phyloP scores from a whole-genome alignment of 2,797 vertebrate species.

The Pseudomugil gertrudae region DNA sequence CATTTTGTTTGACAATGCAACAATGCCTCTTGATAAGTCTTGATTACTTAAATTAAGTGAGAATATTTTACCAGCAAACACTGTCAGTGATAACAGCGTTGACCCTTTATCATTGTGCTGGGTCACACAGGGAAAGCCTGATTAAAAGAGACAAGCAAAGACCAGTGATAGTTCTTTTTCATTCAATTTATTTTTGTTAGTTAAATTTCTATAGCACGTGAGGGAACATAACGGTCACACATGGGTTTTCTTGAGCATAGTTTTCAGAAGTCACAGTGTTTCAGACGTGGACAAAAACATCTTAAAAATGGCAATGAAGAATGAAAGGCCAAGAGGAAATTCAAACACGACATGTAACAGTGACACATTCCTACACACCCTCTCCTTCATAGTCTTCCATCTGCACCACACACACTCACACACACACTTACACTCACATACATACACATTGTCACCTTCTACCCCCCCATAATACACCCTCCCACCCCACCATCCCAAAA shows the following conservation, averaged over 20 bases:
- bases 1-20: conserved; percentile 23
- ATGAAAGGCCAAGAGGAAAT: conserved; percentile 70
- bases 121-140: background rate
- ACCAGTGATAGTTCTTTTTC: conserved; percentile 57
- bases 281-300: conserved; percentile 81
- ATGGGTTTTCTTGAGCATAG: conserved; percentile 81
- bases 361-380: conserved; percentile 70
- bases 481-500: conserved; percentile 48
- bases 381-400: conserved; percentile 79
- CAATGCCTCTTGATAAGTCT: conserved; percentile 17
- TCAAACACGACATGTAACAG: conserved; percentile 66
- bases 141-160: conserved; percentile 23
- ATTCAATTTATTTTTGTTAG: conserved; percentile 89
- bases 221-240: conserved; percentile 85
- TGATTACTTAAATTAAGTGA: background rate
- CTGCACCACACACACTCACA: conserved; percentile 36
- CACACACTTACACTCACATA: background rate
- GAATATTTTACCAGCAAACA: conserved; percentile 35
- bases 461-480: conserved; percentile 39
- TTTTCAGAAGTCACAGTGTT: conserved; percentile 89
- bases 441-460: conserved; percentile 57
- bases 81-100: conserved; percentile 1
- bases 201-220: conserved; percentile 87
- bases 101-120: conserved; percentile 4
- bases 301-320: conserved; percentile 66